Evolutionary conservation across 2,888 invertebrate genomes (phyloP).

Genomic region (Ochropacha duplaris): DNA sequence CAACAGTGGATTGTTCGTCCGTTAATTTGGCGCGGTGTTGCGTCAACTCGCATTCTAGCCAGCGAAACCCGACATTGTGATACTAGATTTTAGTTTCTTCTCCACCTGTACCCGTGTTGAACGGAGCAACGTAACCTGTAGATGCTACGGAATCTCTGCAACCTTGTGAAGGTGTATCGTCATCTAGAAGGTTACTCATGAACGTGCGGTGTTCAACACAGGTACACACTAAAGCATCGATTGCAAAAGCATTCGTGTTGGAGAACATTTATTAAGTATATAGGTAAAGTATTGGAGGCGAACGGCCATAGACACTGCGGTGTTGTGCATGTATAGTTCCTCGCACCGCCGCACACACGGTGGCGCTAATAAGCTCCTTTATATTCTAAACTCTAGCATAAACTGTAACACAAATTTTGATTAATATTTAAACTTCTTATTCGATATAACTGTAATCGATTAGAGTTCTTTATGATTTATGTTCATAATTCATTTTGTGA

Average conservation of each 20-base stretch:
- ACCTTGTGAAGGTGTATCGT: conserved; percentile 49
- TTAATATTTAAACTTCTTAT: conserved; percentile 64
- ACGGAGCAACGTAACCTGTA: conserved; percentile 44
- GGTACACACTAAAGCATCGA: conserved; percentile 48
- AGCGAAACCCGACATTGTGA: conserved; percentile 80
- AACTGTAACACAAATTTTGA: conserved; percentile 74
- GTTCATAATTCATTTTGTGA: conserved; percentile 67
- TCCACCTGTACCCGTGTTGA: conserved; percentile 65
- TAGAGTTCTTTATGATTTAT: conserved; percentile 61
- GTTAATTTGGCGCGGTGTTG: conserved; percentile 55
- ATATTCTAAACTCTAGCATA: conserved; percentile 82
- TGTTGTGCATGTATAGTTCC: conserved; percentile 82
- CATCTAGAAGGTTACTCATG: conserved; percentile 31
- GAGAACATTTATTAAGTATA: conserved; percentile 75
- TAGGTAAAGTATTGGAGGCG: conserved; percentile 78
- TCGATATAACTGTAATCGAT: conserved; percentile 67
- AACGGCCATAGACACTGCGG: conserved; percentile 78
- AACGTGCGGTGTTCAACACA: conserved; percentile 54
- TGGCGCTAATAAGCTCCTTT: conserved; percentile 76
- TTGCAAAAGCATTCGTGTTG: conserved; percentile 72
- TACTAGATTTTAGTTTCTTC: conserved; percentile 83
- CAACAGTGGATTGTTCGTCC: conserved; percentile 22
- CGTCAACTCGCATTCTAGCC: conserved; percentile 68
- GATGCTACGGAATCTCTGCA: conserved; percentile 57
- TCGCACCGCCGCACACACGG: conserved; percentile 77